Percentiles rank a stretch among this genome's conserved stretches.
These are phyloP conservation scores for Seriola dumerili DNA, from an alignment of 2,113 vertebrate species.

Conservation along the genomic window DNA sequence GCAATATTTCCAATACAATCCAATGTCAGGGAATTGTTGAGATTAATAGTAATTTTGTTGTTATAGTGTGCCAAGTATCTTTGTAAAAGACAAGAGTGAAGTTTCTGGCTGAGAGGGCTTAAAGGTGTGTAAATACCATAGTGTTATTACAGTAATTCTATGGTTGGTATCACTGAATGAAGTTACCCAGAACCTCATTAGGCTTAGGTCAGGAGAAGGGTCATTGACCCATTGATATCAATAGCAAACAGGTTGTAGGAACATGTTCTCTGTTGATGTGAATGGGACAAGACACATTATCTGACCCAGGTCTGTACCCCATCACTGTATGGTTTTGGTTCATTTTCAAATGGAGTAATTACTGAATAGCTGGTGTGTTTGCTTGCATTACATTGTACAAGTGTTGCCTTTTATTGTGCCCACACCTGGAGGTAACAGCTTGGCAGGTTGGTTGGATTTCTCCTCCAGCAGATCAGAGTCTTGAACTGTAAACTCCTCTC, in stretches of 20 bases:
- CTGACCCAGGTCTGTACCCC: not conserved
- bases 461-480: conserved; percentile 22
- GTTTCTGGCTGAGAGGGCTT: not conserved
- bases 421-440: conserved; percentile 10
- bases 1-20: too few relatives aligned
- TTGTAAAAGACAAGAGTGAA: not conserved
- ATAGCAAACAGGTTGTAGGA: not conserved
- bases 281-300: not conserved
- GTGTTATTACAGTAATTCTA: not conserved
- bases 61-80: not conserved
- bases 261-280: not conserved
- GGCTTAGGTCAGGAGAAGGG: not conserved
- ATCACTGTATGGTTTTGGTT: not conserved
- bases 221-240: not conserved
- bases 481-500: conserved; percentile 37
- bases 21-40: not conserved
- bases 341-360: not conserved
- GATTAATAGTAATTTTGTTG: not conserved
- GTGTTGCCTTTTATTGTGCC: not conserved
- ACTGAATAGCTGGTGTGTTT: not conserved
- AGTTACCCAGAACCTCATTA: not conserved
- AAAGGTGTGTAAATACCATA: not conserved
- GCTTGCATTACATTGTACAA: not conserved
- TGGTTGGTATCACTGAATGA: not conserved
- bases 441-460: conserved; percentile 38